phyloP scores from a whole-genome alignment of 2,797 vertebrate species.

The Morus bassanus region DNA sequence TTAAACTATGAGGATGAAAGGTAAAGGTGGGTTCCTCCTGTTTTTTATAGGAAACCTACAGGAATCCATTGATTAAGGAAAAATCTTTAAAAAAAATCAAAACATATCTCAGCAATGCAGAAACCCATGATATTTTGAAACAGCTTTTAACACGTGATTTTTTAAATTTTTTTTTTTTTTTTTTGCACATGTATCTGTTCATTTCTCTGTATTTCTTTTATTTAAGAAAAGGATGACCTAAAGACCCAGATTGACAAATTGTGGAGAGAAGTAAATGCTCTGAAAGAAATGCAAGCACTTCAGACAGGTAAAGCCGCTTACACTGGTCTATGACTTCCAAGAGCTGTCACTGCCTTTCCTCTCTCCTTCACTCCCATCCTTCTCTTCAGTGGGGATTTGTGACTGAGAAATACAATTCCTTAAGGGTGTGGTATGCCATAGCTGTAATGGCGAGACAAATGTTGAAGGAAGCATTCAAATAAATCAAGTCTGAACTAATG shows the following conservation, averaged over 20 bases:
- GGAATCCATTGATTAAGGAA: not conserved
- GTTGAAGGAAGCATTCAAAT: not conserved
- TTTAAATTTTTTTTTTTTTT: no score
- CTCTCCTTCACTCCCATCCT: not conserved
- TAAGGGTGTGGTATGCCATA: not conserved
- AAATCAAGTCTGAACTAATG: not conserved
- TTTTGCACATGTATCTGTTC: not conserved
- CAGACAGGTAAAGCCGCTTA: constrained; percentile 87
- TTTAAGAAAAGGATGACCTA: constrained; percentile 84
- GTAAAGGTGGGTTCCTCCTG: not conserved
- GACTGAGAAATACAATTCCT: not conserved
- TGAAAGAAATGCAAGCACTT: constrained; percentile 96
- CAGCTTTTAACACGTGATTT: not conserved
- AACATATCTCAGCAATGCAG: not conserved
- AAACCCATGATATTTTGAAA: not conserved
- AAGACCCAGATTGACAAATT: constrained; percentile 89
- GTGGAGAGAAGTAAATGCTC: constrained; percentile 93
- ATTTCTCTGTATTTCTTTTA: not conserved
- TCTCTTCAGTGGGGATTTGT: not conserved
- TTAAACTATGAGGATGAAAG: not conserved
- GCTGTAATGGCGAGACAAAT: not conserved
- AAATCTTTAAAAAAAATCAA: not conserved
- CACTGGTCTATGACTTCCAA: not conserved
- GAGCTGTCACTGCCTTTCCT: not conserved
- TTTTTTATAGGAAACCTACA: not conserved